Base-by-base conservation (phyloP, 2,113 vertebrate species). In the Stigmatopora nigra region DNA sequence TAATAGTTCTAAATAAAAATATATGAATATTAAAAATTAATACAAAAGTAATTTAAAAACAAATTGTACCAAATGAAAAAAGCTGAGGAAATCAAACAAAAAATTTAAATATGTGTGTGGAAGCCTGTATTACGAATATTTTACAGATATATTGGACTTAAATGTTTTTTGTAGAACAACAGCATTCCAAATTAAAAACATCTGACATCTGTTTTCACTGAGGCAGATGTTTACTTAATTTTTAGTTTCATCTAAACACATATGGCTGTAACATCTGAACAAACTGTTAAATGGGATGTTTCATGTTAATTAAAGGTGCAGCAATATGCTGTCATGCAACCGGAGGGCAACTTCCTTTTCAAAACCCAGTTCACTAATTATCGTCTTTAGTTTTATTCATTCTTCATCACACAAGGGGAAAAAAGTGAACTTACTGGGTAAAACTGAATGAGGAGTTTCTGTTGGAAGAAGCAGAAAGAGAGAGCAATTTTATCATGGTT, bases 371-470 rank as follows among this genome's bases (percentile, higher is more conserved):
- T 22, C 4, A 22, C 49, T 51, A n/a, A 12, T 52, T 5, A 9
- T 52, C 4, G 51, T 52, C 9, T 52, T 22, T n/a, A 16, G 51
- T 53, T 52, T 19, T 52, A 17, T 52, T 52, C 8, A 52, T 10
- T 53, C 51, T 20, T 53, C 19, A 22, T 52, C 51, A 52, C 51
- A 12, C 51, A 52, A 52, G 17, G 20, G 13, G 31, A 17, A 36
- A 13, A 38, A 9, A 38, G 12, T n/a, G 11, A 58, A 86, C 87
- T 86, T 79, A 89, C 87, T 58, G 87, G 87, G 70, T 89, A 89
- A 68, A 89, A 89, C 79, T 84, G 86, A 22, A 85, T 72, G 68
- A 88, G 85, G 62, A 88, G 87, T 82, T 87, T 88, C 87, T 88
- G 74, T 19, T 65, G 64, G 64, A 63, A 41, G 8, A 59, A 41